These are phyloP conservation scores for Cheilosia vulpina DNA, from an alignment of 2,888 invertebrate genomes.

Conservation along the genomic window DNA sequence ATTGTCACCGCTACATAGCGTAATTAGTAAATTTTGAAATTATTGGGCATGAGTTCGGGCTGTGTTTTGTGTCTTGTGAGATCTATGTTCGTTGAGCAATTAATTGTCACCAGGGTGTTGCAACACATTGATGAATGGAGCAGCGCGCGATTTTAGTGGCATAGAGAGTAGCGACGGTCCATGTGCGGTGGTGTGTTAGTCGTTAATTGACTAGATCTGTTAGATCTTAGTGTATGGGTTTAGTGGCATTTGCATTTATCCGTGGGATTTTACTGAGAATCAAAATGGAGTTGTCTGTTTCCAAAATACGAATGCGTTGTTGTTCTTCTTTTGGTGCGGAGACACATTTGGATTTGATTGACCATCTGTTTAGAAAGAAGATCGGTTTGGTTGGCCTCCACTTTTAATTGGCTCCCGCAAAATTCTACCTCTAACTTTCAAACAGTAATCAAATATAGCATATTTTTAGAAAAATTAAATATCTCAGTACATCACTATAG, in stretches of 20 bases:
- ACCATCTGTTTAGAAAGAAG: too few relatives aligned
- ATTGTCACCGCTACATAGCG: slow-evolving; percentile 51
- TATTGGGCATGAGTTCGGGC: slow-evolving; percentile 33
- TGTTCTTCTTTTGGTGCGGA: neutral
- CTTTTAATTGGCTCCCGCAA: too few relatives aligned
- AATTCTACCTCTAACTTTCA: too few relatives aligned
- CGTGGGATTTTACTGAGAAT: slow-evolving; percentile 11
- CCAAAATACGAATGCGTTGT: neutral
- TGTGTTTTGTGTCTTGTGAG: slow-evolving; percentile 19
- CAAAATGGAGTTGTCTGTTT: neutral
- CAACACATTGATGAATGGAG: slow-evolving; percentile 44
- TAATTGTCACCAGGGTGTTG: slow-evolving; percentile 22
- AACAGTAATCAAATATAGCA: too few relatives aligned
- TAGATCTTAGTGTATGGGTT: neutral
- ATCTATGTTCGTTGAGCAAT: slow-evolving; percentile 35
- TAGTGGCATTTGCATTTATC: neutral
- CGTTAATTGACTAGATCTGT: slow-evolving; percentile 8
- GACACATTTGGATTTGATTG: neutral
- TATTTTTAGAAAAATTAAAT: too few relatives aligned
- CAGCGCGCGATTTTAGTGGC: neutral
- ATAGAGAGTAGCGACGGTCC: neutral
- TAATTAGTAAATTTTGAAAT: slow-evolving; percentile 44
- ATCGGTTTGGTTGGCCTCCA: too few relatives aligned
- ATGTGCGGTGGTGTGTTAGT: neutral
- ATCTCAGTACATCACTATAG: too few relatives aligned